A percentile compares a stretch with the other conserved stretches of the same genome.
Evolutionary conservation across 1,140 invertebrate genomes (phyloP).

Genomic region (Aplysia californica): DNA sequence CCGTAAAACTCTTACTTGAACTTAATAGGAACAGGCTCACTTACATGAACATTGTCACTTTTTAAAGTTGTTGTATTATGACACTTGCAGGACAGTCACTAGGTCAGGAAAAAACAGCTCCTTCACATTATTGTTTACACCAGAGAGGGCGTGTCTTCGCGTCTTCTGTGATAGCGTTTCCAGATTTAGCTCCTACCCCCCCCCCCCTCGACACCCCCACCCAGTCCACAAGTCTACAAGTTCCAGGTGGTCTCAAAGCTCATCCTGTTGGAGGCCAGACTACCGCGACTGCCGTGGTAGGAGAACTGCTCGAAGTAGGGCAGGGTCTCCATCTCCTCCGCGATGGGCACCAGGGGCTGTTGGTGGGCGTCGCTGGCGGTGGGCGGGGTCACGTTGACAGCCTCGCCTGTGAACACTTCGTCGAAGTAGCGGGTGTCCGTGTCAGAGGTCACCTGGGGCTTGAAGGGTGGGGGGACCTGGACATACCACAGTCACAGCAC

Average conservation of each 20-base stretch:
- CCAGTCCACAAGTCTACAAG: constrained; percentile 26
- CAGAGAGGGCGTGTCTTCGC: too few relatives aligned
- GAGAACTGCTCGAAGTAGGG: constrained; percentile 65
- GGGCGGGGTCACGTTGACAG: constrained; percentile 94
- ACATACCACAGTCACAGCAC: background rate
- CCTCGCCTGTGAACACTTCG: constrained; percentile 97
- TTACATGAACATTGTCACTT: too few relatives aligned
- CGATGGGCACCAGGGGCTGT: constrained; percentile 43
- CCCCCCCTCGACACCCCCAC: too few relatives aligned
- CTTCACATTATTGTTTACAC: too few relatives aligned
- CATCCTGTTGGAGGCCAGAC: constrained; percentile 53
- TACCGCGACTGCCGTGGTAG: constrained; percentile 58
- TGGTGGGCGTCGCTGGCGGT: constrained; percentile 16
- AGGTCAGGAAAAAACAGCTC: too few relatives aligned
- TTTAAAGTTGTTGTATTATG: too few relatives aligned
- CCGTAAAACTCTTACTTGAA: too few relatives aligned
- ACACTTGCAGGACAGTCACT: too few relatives aligned
- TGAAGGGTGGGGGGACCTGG: constrained; percentile 80
- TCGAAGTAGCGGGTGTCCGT: constrained; percentile 98
- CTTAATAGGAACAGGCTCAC: too few relatives aligned
- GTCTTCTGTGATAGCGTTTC: too few relatives aligned
- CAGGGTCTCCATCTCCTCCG: constrained; percentile 51
- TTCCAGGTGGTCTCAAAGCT: constrained; percentile 59
- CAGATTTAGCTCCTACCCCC: too few relatives aligned
- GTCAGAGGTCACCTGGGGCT: constrained; percentile 94